These are phyloP conservation scores for Hetaerina titia DNA, from an alignment of 2,888 invertebrate species.

Conservation along the genomic window DNA sequence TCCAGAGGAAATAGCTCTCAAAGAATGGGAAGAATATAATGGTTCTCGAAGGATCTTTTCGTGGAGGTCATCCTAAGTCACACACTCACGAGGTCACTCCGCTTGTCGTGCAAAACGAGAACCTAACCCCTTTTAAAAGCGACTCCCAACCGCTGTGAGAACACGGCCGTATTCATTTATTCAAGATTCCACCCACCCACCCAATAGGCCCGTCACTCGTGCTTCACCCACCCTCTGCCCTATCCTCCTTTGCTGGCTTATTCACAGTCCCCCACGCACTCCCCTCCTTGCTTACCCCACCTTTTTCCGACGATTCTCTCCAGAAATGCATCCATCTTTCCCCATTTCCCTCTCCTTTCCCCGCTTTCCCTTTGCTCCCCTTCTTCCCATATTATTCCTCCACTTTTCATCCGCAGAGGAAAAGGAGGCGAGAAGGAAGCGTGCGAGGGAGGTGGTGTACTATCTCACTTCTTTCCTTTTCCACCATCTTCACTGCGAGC, in stretches of 20 bases:
- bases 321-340: conserved; percentile 39
- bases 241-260: background rate
- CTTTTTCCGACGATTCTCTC: conserved; percentile 8
- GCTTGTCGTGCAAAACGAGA: conserved; percentile 62
- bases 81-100: conserved; percentile 59
- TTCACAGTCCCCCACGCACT: background rate
- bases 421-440: background rate
- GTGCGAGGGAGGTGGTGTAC: background rate
- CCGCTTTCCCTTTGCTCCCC: background rate
- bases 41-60: conserved; percentile 47
- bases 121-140: conserved; percentile 61
- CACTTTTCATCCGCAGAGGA: conserved; percentile 23
- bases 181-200: conserved; percentile 57
- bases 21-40: conserved; percentile 50
- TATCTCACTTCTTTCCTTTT: conserved; percentile 41
- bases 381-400: conserved; percentile 32
- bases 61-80: conserved; percentile 51
- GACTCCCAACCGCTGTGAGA: conserved; percentile 66
- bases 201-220: conserved; percentile 21
- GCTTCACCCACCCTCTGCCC: background rate
- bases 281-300: background rate
- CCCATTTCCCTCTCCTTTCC: background rate
- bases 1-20: background rate
- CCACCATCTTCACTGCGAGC: background rate
- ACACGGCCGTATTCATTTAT: conserved; percentile 66